Conservation (phyloP, 2,113 vertebrate species). For the Trogon melanurus region DNA sequence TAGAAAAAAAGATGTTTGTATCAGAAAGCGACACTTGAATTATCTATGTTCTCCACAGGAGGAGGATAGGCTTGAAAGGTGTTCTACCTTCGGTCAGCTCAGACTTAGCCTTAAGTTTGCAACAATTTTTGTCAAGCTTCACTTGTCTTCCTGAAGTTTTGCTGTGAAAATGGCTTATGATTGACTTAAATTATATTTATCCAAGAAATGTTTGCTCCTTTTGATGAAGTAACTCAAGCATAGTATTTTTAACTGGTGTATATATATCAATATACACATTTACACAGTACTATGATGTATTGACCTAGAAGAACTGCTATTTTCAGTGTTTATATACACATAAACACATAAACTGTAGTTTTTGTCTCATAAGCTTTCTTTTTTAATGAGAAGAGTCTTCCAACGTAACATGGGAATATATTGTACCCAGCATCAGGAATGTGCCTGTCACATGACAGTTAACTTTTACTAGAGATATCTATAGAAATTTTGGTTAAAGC, state of each 20-base stretch:
- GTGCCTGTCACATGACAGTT: background rate
- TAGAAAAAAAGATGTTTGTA: background rate
- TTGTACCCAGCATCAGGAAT: background rate
- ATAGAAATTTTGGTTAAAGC: background rate
- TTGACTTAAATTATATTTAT: background rate
- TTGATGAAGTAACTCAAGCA: background rate
- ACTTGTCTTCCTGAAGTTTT: background rate
- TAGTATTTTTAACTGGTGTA: background rate
- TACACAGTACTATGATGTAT: background rate
- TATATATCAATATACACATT: background rate
- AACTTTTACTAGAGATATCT: background rate
- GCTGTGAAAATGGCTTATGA: background rate
- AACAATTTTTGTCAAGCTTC: background rate
- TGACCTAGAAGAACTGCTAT: background rate
- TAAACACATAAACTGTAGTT: background rate
- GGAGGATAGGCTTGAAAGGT: background rate
- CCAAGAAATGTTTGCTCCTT: background rate
- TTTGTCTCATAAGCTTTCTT: background rate
- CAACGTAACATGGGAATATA: background rate
- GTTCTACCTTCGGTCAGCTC: background rate
- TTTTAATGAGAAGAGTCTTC: background rate
- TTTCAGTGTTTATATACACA: background rate
- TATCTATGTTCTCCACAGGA: background rate
- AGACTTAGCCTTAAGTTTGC: background rate
- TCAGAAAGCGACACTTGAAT: background rate